Conservation (phyloP, 2,888 invertebrate species). For the Dermolepida albohirtum region DNA sequence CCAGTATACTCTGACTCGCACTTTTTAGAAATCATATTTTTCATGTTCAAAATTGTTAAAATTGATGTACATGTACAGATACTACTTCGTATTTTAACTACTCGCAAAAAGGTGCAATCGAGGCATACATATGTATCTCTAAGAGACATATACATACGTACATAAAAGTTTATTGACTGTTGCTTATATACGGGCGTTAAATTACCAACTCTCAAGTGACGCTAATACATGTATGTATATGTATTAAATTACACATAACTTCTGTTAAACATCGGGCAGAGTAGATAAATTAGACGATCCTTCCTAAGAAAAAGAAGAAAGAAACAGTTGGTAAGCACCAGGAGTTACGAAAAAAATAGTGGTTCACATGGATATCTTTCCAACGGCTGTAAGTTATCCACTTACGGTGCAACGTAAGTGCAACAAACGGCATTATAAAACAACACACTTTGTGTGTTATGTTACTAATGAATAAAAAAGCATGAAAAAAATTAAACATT, state of each 20-base stretch:
- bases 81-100: too few relatives aligned
- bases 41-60: too few relatives aligned
- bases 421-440: not conserved
- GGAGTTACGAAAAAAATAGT: slow-evolving; percentile 26
- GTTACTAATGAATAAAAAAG: too few relatives aligned
- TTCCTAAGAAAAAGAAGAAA: not conserved
- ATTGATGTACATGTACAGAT: too few relatives aligned
- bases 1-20: too few relatives aligned
- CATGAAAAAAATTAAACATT: too few relatives aligned
- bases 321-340: slow-evolving; percentile 28
- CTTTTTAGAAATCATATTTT: too few relatives aligned
- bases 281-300: slow-evolving; percentile 3
- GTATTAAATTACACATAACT: slow-evolving; percentile 25
- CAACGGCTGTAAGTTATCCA: not conserved
- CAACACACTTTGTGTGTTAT: too few relatives aligned
- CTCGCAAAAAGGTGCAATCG: too few relatives aligned
- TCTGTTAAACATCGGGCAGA: slow-evolving; percentile 15
- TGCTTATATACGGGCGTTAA: slow-evolving; percentile 11
- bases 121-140: too few relatives aligned
- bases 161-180: slow-evolving; percentile 22
- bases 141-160: slow-evolving; percentile 4
- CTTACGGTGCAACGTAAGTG: not conserved
- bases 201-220: slow-evolving; percentile 20
- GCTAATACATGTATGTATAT: slow-evolving; percentile 9
- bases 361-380: slow-evolving; percentile 26